phyloP scores from a whole-genome alignment of 2,113 vertebrate genomes.

The Thalassoma bifasciatum region DNA sequence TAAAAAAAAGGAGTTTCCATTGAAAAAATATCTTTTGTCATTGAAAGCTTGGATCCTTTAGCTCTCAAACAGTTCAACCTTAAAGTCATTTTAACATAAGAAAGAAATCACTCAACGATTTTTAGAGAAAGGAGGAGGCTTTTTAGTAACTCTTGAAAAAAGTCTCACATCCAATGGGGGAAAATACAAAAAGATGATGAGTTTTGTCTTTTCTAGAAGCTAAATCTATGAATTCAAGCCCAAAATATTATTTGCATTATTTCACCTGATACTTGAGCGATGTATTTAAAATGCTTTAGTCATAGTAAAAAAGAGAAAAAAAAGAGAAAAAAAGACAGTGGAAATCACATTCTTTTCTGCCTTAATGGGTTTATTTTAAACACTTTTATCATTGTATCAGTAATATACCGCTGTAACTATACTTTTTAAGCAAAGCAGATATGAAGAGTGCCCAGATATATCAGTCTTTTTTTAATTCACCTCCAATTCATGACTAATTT shows the following conservation, averaged over 20 bases:
- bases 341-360: not conserved
- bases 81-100: not conserved
- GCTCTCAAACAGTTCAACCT: conserved; percentile 4
- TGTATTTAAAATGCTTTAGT: not conserved
- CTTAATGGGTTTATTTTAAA: not conserved
- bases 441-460: too few species aligned
- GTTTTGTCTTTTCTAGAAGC: not conserved
- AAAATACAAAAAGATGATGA: not conserved
- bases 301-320: not conserved
- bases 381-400: not conserved
- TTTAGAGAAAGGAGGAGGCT: not conserved
- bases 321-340: too few species aligned
- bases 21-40: conserved; percentile 8
- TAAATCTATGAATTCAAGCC: conserved; percentile 1
- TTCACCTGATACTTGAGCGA: not conserved
- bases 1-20: not conserved
- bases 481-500: too few species aligned
- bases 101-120: conserved; percentile 10
- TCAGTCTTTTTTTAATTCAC: too few species aligned
- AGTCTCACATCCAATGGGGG: not conserved
- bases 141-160: not conserved
- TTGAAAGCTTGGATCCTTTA: conserved; percentile 1
- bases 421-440: not conserved
- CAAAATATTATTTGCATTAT: not conserved
- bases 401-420: too few species aligned